These are phyloP conservation scores for Gymnothorax reevesii DNA, from an alignment of 2,797 vertebrate species.

Conservation along the genomic window DNA sequence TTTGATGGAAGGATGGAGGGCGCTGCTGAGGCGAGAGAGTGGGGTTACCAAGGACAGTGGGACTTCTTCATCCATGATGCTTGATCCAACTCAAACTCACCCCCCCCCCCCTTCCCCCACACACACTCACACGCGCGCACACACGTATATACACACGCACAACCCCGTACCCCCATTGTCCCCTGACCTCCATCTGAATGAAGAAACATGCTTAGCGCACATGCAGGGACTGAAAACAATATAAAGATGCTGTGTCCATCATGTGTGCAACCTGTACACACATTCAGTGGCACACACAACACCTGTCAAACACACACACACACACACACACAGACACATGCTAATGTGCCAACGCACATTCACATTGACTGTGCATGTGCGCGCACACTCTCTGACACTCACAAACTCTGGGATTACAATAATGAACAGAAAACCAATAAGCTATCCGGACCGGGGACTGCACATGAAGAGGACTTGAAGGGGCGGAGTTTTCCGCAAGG, in stretches of 20 bases:
- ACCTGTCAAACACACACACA: neutral
- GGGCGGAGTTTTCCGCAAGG: neutral
- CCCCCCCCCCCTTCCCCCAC: too few relatives aligned
- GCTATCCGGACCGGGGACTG: conserved; percentile 35
- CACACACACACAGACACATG: neutral
- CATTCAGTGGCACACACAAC: neutral
- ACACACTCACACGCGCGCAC: too few relatives aligned
- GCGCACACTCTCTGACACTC: conserved; percentile 16
- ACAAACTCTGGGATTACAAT: conserved; percentile 53
- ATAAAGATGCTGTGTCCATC: too few relatives aligned
- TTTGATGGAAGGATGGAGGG: conserved; percentile 63
- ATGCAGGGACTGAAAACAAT: too few relatives aligned
- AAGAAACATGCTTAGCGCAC: too few relatives aligned
- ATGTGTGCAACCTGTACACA: too few relatives aligned
- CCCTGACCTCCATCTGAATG: too few relatives aligned
- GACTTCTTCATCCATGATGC: conserved; percentile 12
- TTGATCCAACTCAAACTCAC: too few relatives aligned
- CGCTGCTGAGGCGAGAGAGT: conserved; percentile 54
- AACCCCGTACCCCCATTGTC: too few relatives aligned
- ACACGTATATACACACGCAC: too few relatives aligned
- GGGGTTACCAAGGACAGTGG: conserved; percentile 47
- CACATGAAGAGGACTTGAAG: conserved; percentile 37
- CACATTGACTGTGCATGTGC: neutral
- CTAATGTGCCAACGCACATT: neutral
- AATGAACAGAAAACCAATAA: conserved; percentile 48